Evolutionary conservation across 2,113 vertebrate genomes (phyloP).

Genomic region (Trematocara stigmaticum): DNA sequence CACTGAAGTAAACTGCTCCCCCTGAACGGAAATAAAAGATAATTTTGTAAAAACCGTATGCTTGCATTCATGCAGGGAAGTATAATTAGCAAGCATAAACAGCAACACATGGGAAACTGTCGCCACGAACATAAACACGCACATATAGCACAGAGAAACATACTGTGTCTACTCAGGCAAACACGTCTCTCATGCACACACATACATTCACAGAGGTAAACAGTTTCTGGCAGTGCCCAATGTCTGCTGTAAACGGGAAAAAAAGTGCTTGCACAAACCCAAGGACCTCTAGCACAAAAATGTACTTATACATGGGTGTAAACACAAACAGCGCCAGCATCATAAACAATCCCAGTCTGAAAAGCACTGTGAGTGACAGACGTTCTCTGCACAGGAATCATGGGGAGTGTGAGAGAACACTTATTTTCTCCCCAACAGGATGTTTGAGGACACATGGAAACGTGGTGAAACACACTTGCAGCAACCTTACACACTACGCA

Average conservation of each 20-base stretch:
- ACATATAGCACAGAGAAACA: background rate
- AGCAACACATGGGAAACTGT: background rate
- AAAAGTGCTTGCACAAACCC: background rate
- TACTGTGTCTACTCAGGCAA: background rate
- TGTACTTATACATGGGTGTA: background rate
- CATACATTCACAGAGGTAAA: background rate
- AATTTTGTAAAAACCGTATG: background rate
- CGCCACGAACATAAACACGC: background rate
- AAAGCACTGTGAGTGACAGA: conserved; percentile 33
- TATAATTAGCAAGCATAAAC: conserved; percentile 51
- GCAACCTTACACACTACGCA: conserved; percentile 6
- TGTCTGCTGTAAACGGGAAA: background rate
- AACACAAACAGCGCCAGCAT: background rate
- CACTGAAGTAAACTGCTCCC: background rate
- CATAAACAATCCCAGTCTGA: background rate
- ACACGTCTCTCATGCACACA: background rate
- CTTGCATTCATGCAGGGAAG: conserved; percentile 12
- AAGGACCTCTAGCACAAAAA: conserved; percentile 6
- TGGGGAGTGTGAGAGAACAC: conserved; percentile 28
- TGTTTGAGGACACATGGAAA: conserved; percentile 39
- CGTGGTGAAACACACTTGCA: background rate
- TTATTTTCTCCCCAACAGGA: conserved; percentile 57
- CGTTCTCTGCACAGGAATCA: conserved; percentile 39
- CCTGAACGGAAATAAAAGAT: background rate
- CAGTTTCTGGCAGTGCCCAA: background rate